These are phyloP conservation scores for Oreotragus oreotragus DNA, from an alignment of 2,113 vertebrate species.

Conservation along the genomic window DNA sequence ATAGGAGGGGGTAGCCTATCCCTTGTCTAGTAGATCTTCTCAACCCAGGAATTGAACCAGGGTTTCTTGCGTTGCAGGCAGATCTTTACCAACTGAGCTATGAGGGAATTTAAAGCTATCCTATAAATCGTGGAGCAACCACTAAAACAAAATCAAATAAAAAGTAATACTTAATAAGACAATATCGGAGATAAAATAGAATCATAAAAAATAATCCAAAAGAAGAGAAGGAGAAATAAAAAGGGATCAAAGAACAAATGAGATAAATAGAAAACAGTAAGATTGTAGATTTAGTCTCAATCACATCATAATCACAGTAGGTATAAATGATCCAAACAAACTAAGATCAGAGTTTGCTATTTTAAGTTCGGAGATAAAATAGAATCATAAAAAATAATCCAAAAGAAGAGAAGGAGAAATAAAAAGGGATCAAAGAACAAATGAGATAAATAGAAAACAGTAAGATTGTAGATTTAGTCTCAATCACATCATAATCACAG, in stretches of 20 bases:
- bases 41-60: rapidly evolving
- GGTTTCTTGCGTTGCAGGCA: background rate
- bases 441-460: background rate
- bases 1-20: background rate
- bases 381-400: background rate
- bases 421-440: background rate
- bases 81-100: background rate
- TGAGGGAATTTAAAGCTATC: background rate
- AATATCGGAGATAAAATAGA: background rate
- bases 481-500: background rate
- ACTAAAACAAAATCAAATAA: background rate
- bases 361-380: background rate
- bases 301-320: background rate
- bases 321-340: background rate
- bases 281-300: background rate
- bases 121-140: background rate
- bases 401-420: background rate
- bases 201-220: background rate
- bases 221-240: background rate
- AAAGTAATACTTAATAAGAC: background rate
- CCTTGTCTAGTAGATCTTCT: background rate
- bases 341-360: background rate
- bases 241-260: background rate
- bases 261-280: background rate
- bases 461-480: background rate